Base-by-base conservation (phyloP, 2,113 vertebrate species). In the Mormoops blainvillei region DNA sequence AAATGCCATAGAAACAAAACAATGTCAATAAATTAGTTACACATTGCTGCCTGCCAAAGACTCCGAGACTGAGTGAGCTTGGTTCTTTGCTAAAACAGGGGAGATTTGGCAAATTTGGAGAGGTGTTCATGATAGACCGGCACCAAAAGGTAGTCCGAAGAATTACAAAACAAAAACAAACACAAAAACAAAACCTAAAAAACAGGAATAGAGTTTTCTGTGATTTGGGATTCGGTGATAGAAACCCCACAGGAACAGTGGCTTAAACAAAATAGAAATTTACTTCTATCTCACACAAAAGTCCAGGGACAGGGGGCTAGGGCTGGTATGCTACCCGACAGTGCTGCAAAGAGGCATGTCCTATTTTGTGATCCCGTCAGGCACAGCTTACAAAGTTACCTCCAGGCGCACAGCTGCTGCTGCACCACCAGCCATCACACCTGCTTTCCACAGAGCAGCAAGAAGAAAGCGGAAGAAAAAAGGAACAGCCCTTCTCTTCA, bases 1-100 rank as follows among this genome's bases (percentile, higher is more conserved):
- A 97, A 97, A 92, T 83, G 74, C 95, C 95, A 94, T 91, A 89
- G 96, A 93, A 97, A 97, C 91, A 90, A 97, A 96, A 97, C 86
- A 95, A 96, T 87, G 89, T 63, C 89, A 52, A 91, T 95, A 91
- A 94, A 93, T 87, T 71, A 84, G 31, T 54, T 24, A 74, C 81
- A 88, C 68, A 38, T 45, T 63, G 38, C 38, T 12, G 12, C 78
- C 89, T 89, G 93, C 95, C 94, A 93, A 86, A 80, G 36, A 22
- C 76, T 54, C 84, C 19, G 63, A 76, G 43, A 45, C 50, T 76
- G 52, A 84, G 5, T 12, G 80, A 71, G 77, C 8, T 48, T 45
- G 65, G 86, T 19, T 68, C 45, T 96, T 50, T 50, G 33, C 48
- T 56, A 50, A 86, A 84, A 94, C 43, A 33, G 63, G 50, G 28